Evolutionary conservation across 2,888 invertebrate species (phyloP).

Genomic region (Synergus japonicus): DNA sequence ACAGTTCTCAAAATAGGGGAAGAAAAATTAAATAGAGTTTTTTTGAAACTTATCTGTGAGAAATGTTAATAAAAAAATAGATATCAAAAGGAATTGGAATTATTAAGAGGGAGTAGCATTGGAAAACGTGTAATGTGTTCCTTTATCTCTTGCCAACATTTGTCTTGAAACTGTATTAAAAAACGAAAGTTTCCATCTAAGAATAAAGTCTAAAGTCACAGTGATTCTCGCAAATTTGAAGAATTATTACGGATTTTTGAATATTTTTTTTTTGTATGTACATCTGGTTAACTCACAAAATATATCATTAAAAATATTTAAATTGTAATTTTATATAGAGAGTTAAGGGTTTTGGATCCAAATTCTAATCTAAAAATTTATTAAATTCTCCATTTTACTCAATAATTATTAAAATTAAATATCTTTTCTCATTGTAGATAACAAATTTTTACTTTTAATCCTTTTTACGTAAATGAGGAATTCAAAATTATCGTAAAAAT

Average conservation of each 20-base stretch:
- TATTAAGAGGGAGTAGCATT: slow-evolving; percentile 1
- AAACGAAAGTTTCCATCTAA: slow-evolving; percentile 10
- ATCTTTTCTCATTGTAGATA: no score
- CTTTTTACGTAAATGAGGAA: no score
- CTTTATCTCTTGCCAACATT: slow-evolving; percentile 26
- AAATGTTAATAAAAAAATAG: neutral
- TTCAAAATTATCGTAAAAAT: no score
- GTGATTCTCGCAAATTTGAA: slow-evolving; percentile 1
- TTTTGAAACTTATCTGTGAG: neutral
- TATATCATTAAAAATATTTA: neutral
- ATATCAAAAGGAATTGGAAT: neutral
- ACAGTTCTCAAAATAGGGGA: neutral
- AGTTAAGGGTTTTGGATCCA: no score
- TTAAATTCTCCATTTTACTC: neutral
- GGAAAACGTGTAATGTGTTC: slow-evolving; percentile 33
- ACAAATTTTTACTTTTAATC: no score
- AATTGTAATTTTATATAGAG: neutral
- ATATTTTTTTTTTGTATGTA: neutral
- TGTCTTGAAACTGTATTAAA: slow-evolving; percentile 14
- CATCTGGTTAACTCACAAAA: neutral
- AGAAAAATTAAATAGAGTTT: neutral
- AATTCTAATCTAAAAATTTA: neutral
- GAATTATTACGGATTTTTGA: neutral
- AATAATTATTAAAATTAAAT: no score
- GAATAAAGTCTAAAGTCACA: slow-evolving; percentile 2